Conservation (phyloP, 1,140 invertebrate species). For the Sesamia nonagrioides region DNA sequence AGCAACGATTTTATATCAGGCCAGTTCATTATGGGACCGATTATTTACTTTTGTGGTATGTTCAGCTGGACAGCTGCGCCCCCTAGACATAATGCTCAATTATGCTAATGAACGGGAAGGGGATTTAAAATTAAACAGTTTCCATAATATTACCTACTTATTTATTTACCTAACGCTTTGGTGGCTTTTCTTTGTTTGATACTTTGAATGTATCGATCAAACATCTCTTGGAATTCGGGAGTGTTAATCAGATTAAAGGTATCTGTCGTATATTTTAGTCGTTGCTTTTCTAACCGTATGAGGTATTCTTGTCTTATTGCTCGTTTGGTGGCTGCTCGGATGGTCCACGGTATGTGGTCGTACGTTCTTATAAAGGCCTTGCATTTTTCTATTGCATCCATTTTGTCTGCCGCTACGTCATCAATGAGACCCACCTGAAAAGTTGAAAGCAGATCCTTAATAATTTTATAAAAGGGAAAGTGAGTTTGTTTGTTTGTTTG, state of each 20-base stretch:
- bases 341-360: slow-evolving; percentile 88
- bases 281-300: slow-evolving; percentile 87
- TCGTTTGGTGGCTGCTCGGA: slow-evolving; percentile 89
- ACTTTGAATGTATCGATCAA: slow-evolving; percentile 88
- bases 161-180: slow-evolving; percentile 13
- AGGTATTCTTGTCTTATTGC: slow-evolving; percentile 84
- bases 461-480: too few species aligned
- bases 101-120: background rate
- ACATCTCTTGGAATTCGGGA: slow-evolving; percentile 89
- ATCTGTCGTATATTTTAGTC: slow-evolving; percentile 87
- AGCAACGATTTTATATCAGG: too few species aligned
- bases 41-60: too few species aligned
- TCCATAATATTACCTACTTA: background rate
- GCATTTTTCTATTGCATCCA: slow-evolving; percentile 89
- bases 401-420: slow-evolving; percentile 90
- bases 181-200: slow-evolving; percentile 49
- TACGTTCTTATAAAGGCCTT: slow-evolving; percentile 89
- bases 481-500: too few species aligned
- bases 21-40: too few species aligned
- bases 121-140: background rate
- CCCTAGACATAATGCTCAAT: background rate
- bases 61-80: background rate
- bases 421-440: slow-evolving; percentile 91
- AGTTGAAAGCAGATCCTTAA: too few species aligned
- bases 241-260: slow-evolving; percentile 88